Evolutionary conservation across 1,140 invertebrate genomes (phyloP).

Genomic region (Pygmarrhopalites habei): DNA sequence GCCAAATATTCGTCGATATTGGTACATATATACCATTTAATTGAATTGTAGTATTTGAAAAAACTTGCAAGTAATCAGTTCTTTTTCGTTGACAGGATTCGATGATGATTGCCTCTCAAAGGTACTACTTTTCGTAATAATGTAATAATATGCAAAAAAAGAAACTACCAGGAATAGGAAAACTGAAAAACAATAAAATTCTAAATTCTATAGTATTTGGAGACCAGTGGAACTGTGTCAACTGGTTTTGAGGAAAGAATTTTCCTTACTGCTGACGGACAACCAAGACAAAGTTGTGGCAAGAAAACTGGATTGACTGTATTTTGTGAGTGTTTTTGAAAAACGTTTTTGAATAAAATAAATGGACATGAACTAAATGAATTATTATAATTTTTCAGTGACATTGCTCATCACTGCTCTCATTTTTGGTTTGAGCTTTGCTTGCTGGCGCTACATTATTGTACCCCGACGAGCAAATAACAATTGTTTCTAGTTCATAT

Average conservation of each 20-base stretch:
- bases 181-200: too few relatives aligned
- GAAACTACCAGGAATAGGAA: too few relatives aligned
- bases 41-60: too few relatives aligned
- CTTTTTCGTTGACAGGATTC: too few relatives aligned
- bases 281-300: not conserved
- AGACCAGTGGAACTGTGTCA: too few relatives aligned
- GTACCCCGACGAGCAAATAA: not conserved
- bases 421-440: not conserved
- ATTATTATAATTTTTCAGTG: conserved; percentile 15
- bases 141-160: too few relatives aligned
- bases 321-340: conserved; percentile 6
- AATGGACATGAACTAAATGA: not conserved
- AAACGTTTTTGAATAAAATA: not conserved
- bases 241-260: conserved; percentile 30
- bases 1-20: not conserved
- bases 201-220: too few relatives aligned
- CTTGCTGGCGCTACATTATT: not conserved
- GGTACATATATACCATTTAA: not conserved
- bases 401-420: conserved; percentile 12
- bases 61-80: too few relatives aligned
- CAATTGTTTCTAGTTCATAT: not conserved
- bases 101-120: too few relatives aligned
- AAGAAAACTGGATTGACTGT: conserved; percentile 19
- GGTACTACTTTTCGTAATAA: too few relatives aligned
- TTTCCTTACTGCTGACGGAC: conserved; percentile 1